Conservation (phyloP, 2,888 invertebrate species). For the Cryptus armator region DNA sequence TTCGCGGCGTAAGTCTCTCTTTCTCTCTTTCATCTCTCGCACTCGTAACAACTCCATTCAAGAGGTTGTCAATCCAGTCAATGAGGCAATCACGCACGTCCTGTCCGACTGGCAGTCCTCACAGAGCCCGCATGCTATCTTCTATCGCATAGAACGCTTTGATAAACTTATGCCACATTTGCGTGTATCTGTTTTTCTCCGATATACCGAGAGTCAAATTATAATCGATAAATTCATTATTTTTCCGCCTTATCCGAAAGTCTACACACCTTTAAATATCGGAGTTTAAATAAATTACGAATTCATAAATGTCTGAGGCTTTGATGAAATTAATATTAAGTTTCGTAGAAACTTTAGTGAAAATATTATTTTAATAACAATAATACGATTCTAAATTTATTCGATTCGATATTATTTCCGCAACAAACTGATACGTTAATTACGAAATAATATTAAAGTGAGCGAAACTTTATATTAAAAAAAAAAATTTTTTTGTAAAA, state of each 20-base stretch:
- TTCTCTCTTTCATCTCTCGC: conserved; percentile 61
- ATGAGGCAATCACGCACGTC: conserved; percentile 84
- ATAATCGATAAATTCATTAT: neutral
- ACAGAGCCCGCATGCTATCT: conserved; percentile 40
- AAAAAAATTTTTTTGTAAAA: neutral
- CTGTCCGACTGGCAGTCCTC: conserved; percentile 74
- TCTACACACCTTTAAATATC: neutral
- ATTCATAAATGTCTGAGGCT: too few relatives aligned
- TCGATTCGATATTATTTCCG: neutral
- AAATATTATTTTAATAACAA: neutral
- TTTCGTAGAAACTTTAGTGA: too few relatives aligned
- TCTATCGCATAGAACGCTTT: conserved; percentile 28
- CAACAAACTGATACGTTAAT: neutral
- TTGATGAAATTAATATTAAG: too few relatives aligned
- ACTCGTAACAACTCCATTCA: conserved; percentile 81
- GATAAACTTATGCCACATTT: neutral
- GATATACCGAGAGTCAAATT: neutral
- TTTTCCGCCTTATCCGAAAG: neutral
- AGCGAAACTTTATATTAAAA: neutral
- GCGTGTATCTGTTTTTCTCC: neutral
- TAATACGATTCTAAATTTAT: neutral
- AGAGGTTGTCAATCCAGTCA: conserved; percentile 82
- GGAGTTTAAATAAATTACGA: too few relatives aligned
- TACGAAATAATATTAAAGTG: neutral
- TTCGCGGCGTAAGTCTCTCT: conserved; percentile 55